Conservation (phyloP, 2,888 invertebrate genomes). For the Sarcophaga subvicina region DNA sequence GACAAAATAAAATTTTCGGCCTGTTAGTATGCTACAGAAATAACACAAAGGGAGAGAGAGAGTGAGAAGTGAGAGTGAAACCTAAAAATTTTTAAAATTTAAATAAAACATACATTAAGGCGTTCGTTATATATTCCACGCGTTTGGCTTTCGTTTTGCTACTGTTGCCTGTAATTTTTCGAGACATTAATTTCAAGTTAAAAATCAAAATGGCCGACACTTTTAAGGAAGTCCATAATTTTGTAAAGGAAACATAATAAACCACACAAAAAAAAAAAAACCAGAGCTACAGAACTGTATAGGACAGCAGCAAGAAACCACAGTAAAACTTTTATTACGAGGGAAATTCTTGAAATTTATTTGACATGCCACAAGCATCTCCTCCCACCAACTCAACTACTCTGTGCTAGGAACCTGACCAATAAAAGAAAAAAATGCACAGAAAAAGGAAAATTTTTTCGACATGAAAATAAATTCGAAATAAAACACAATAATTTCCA, state of each 20-base stretch:
- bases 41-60: not conserved
- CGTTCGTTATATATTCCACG: not conserved
- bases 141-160: conserved; percentile 17
- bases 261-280: not conserved
- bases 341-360: too few relatives aligned
- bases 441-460: too few relatives aligned
- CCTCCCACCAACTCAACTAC: too few relatives aligned
- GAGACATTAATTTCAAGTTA: not conserved
- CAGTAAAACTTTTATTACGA: not conserved
- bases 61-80: too few relatives aligned
- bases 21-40: not conserved
- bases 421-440: too few relatives aligned
- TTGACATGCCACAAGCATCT: too few relatives aligned
- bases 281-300: not conserved
- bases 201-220: not conserved
- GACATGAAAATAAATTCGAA: too few relatives aligned
- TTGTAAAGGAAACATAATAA: conserved; percentile 35
- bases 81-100: conserved; percentile 1
- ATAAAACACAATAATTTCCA: too few relatives aligned
- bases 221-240: conserved; percentile 32
- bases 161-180: not conserved
- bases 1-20: not conserved
- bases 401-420: too few relatives aligned
- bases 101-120: conserved; percentile 7
- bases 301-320: not conserved